These are phyloP conservation scores for Columba guinea DNA, from an alignment of 2,797 vertebrate species.

Conservation along the genomic window DNA sequence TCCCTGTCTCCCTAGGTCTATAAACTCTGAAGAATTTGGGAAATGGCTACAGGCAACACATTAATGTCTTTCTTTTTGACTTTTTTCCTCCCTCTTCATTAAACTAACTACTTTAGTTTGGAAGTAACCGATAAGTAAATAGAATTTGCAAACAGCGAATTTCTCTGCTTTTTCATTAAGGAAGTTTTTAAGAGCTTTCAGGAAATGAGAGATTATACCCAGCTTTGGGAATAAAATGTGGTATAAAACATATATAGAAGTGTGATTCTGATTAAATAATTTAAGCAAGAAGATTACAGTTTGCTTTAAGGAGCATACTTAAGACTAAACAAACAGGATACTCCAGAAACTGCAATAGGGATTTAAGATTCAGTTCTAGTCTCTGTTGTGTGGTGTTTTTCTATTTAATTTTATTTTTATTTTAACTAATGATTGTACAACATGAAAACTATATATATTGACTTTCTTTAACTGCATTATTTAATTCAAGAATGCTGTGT, in stretches of 20 bases:
- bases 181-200: neutral
- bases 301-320: neutral
- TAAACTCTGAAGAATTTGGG: slow-evolving; percentile 42
- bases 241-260: neutral
- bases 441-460: neutral
- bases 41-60: neutral
- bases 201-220: neutral
- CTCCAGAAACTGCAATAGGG: neutral
- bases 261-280: neutral
- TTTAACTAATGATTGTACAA: neutral
- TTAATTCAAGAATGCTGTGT: neutral
- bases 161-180: slow-evolving; percentile 19
- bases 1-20: slow-evolving; percentile 30
- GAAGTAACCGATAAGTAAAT: neutral
- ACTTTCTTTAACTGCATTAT: neutral
- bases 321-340: neutral
- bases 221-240: neutral
- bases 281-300: neutral
- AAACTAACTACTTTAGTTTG: slow-evolving; percentile 12
- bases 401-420: too few species aligned
- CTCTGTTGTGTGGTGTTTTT: neutral
- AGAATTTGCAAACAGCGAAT: slow-evolving; percentile 12
- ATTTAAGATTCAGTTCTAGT: neutral
- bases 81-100: neutral
- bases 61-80: neutral